A percentile compares a stretch with the other conserved stretches of the same genome.
Evolutionary conservation across 1,140 invertebrate genomes (phyloP).

Genomic region (Panulirus ornatus): DNA sequence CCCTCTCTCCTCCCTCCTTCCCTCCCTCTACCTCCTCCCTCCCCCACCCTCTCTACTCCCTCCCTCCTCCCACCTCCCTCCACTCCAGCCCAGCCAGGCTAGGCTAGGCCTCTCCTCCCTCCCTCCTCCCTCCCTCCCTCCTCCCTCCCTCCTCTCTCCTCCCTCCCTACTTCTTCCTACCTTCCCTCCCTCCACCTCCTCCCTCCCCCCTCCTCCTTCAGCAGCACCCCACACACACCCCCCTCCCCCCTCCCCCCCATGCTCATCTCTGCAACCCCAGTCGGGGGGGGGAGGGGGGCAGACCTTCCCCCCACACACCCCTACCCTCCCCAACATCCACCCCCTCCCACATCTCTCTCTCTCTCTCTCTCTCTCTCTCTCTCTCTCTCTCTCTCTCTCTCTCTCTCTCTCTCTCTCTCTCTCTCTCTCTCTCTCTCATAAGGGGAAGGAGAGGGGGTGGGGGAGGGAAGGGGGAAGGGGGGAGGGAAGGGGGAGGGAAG

Average conservation of each 20-base stretch:
- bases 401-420: constrained; percentile 8
- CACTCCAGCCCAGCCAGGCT: not conserved
- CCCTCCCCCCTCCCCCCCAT: no score
- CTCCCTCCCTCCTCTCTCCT: not conserved
- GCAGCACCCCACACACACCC: not conserved
- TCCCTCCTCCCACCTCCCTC: constrained; percentile 2
- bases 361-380: not conserved
- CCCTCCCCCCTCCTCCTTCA: not conserved
- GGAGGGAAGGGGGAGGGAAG: not conserved
- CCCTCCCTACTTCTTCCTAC: not conserved
- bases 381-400: not conserved
- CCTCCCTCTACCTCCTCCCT: not conserved
- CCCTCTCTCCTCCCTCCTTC: not conserved
- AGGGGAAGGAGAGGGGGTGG: not conserved
- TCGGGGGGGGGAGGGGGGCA: no score
- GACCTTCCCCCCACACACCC: not conserved
- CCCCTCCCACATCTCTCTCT: not conserved
- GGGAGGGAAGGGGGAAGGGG: not conserved
- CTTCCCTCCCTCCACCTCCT: not conserved
- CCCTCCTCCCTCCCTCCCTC: not conserved
- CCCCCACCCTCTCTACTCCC: not conserved
- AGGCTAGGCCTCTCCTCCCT: not conserved
- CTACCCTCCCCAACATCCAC: not conserved
- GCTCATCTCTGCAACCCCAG: no score
- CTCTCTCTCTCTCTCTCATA: constrained; percentile 9